Evolutionary conservation across 2,888 invertebrate species (phyloP).

Genomic region (Dryobota labecula): DNA sequence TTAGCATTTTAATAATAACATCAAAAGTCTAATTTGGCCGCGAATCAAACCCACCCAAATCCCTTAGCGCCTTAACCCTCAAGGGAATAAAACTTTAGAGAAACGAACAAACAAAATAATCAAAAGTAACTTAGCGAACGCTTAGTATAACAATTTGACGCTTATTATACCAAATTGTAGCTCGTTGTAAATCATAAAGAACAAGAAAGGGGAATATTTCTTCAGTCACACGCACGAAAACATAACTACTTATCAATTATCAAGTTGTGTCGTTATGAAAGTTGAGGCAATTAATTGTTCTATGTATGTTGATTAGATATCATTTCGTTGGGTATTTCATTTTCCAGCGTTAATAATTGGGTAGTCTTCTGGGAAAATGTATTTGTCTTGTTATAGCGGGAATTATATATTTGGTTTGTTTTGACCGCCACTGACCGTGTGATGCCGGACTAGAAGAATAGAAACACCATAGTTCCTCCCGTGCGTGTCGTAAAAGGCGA

Average conservation of each 20-base stretch:
- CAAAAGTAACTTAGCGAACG: conserved; percentile 50
- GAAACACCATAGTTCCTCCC: too few relatives aligned
- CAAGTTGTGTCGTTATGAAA: conserved; percentile 42
- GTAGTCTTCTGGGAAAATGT: not conserved
- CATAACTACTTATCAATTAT: conserved; percentile 54
- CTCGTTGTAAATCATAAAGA: conserved; percentile 50
- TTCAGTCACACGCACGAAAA: conserved; percentile 35
- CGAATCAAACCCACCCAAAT: conserved; percentile 1
- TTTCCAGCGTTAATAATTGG: not conserved
- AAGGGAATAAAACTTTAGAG: conserved; percentile 31
- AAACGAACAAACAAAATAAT: conserved; percentile 50
- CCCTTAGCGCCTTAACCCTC: not conserved
- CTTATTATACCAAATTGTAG: conserved; percentile 40
- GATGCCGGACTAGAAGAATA: too few relatives aligned
- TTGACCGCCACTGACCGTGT: too few relatives aligned
- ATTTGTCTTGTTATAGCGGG: not conserved
- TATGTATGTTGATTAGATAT: conserved; percentile 21
- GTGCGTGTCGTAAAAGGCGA: too few relatives aligned
- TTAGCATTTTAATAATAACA: too few relatives aligned
- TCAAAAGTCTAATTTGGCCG: conserved; percentile 13
- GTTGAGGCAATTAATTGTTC: conserved; percentile 33
- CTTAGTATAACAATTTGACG: conserved; percentile 41
- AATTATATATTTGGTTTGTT: too few relatives aligned
- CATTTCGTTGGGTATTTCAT: conserved; percentile 3
- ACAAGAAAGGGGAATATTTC: conserved; percentile 34